phyloP scores from a whole-genome alignment of 2,113 vertebrate species.

The Chloroceryle aenea region DNA sequence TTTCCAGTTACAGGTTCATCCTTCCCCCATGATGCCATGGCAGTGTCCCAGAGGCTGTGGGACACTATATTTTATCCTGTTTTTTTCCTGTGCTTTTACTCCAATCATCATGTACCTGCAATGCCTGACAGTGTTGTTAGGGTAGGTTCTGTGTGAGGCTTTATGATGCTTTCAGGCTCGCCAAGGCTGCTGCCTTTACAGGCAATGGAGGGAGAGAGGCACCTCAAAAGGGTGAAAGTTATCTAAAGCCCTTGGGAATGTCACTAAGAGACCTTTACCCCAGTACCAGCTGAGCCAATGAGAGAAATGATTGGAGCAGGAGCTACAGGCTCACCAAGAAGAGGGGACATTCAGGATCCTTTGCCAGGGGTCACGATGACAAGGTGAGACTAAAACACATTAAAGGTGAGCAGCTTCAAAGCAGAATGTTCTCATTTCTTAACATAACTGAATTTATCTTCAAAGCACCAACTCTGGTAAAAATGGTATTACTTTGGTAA shows the following conservation, averaged over 20 bases:
- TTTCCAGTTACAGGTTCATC: background rate
- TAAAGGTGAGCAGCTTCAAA: background rate
- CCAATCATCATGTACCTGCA: background rate
- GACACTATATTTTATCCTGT: background rate
- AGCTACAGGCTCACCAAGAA: background rate
- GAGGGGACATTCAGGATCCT: background rate
- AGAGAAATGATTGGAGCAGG: background rate
- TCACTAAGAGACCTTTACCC: background rate
- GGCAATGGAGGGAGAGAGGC: background rate
- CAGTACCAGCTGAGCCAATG: background rate
- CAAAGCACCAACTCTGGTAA: fast-evolving
- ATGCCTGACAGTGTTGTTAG: background rate
- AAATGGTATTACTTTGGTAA: background rate
- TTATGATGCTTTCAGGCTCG: background rate
- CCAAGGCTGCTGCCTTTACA: background rate
- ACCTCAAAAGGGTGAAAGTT: background rate
- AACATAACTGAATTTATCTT: background rate
- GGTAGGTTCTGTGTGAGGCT: background rate
- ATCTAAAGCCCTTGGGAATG: background rate
- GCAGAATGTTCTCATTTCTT: background rate
- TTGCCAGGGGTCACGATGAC: background rate
- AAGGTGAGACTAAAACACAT: background rate
- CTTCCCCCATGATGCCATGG: fast-evolving
- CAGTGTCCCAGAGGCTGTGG: background rate
- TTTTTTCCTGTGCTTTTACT: background rate